phyloP scores from a whole-genome alignment of 2,113 vertebrate species.

The Entomyzon cyanotis region DNA sequence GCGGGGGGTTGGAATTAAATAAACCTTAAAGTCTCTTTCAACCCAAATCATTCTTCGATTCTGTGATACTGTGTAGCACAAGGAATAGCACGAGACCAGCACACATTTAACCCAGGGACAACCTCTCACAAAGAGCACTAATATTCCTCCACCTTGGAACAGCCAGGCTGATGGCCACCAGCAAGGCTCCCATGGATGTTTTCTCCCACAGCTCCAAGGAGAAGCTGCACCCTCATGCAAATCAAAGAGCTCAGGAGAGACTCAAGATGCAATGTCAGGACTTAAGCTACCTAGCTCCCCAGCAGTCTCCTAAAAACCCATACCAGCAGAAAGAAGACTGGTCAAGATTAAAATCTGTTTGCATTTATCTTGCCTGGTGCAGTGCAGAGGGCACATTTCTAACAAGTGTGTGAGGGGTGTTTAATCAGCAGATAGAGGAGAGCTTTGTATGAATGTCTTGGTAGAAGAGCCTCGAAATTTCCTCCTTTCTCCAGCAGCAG shows the following conservation, averaged over 20 bases:
- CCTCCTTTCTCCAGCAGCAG: not conserved
- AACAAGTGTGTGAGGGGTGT: not conserved
- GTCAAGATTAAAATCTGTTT: not conserved
- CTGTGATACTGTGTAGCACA: not conserved
- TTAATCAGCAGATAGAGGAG: not conserved
- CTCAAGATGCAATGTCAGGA: accelerated
- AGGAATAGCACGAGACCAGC: not conserved
- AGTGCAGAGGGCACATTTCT: not conserved
- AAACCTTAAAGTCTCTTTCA: not conserved
- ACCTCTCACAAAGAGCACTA: not conserved
- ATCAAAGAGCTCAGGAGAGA: not conserved
- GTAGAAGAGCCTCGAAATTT: not conserved
- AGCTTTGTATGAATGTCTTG: not conserved
- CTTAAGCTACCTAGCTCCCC: not conserved
- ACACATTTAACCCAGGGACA: not conserved
- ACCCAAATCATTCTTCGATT: not conserved
- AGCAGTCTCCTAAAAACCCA: not conserved
- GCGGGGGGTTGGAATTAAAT: too few species aligned
- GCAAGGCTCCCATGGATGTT: not conserved
- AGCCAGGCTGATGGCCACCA: not conserved
- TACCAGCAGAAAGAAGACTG: not conserved
- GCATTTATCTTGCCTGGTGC: not conserved
- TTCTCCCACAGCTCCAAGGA: not conserved
- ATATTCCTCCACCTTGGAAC: not conserved
- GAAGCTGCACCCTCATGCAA: not conserved